These are phyloP conservation scores for Sitta carolinensis DNA, from an alignment of 2,797 vertebrate genomes.

Conservation along the genomic window DNA sequence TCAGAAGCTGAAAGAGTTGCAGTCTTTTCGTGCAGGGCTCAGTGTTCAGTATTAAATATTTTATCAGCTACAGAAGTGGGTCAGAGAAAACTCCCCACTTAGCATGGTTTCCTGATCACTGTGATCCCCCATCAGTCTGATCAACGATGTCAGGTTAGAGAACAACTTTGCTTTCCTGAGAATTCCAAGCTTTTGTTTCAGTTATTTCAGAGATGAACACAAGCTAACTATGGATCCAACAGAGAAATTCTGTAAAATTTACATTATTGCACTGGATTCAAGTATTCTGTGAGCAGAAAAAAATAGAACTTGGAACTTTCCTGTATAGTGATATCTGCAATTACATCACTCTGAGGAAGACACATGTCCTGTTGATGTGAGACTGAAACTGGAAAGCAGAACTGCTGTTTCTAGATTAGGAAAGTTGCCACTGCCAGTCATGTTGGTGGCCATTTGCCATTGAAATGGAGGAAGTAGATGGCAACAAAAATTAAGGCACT, in stretches of 20 bases:
- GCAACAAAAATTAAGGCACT: slow-evolving; percentile 9
- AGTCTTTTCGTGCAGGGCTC: not conserved
- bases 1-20: not conserved
- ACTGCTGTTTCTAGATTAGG: slow-evolving; percentile 45
- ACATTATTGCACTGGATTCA: not conserved
- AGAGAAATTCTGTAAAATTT: not conserved
- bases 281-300: not conserved
- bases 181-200: not conserved
- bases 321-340: not conserved
- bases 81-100: not conserved
- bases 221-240: not conserved
- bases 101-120: not conserved
- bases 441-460: not conserved
- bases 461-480: slow-evolving; percentile 25
- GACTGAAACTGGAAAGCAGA: slow-evolving; percentile 64
- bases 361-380: slow-evolving; percentile 52
- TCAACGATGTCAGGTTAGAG: not conserved
- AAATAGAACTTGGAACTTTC: not conserved
- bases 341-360: slow-evolving; percentile 66
- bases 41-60: not conserved
- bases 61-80: not conserved
- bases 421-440: slow-evolving; percentile 11
- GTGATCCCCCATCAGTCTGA: not conserved
- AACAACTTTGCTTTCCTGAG: not conserved
- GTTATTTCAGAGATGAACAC: not conserved